Evolutionary conservation across 2,888 invertebrate genomes (phyloP), one percentile per base, ranked within the genome.

Genomic region (Euplagia quadripunctaria): DNA sequence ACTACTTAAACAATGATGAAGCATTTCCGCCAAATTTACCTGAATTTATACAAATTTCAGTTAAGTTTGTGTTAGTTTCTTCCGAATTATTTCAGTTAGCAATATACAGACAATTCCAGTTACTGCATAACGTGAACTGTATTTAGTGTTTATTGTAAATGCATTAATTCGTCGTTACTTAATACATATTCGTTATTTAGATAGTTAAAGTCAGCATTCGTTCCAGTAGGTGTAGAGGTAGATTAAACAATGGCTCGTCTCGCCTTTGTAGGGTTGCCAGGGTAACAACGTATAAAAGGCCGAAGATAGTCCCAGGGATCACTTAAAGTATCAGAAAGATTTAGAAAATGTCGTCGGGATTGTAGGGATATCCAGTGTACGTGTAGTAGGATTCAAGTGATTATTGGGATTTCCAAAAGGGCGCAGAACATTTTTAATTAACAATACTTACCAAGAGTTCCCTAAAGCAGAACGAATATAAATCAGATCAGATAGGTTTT

Each of bases 121-220:
- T 20, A 14, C 55, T 16, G 68, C 17, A 52, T 12, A 41, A n/a
- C n/a, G n/a, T 43, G 16, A 31, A 41, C 11, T n/a, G 14, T 55
- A 7, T 55, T 42, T 61, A 49, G 17, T 61, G 61, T 46, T 46
- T 31, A n/a, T 31, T 52, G 42, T 74, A 63, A 52, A 80, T 68
- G 14, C 51, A 52, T n/a, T 51, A 9, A n/a, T 17, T n/a, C 5
- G 67, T 67, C 65, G 64, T 72, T 74, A 72, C 17, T 71, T 46
- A 43, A 42, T 17, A 20, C 43, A 49, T 65, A 64, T 70, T 66
- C 77, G 70, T 68, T 77, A 69, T 80, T 69, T 77, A 65, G 55
- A 66, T 64, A 70, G 68, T 70, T 41, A 65, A 70, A 70, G 55
- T 42, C 41, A n/a, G 70, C 65, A 31, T 42, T 49, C 51, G 51